Evolutionary conservation across 2,113 vertebrate species (phyloP).

Genomic region (Paraplagusia blochii): DNA sequence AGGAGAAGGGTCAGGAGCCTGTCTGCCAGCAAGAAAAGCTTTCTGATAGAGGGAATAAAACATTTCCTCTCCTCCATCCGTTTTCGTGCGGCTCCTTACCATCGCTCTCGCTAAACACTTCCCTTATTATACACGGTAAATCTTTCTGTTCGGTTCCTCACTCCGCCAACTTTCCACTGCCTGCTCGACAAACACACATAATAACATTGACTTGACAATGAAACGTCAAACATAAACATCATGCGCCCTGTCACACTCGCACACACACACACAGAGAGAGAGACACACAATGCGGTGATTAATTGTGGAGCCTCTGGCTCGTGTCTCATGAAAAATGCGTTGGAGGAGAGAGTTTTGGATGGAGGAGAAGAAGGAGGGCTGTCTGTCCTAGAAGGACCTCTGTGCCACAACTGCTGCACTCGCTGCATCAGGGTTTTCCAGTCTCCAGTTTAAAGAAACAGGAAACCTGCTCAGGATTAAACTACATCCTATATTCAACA

Average conservation of each 20-base stretch:
- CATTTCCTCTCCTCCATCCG: slow-evolving; percentile 34
- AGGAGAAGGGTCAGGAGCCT: slow-evolving; percentile 46
- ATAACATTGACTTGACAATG: slow-evolving; percentile 36
- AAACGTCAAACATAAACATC: slow-evolving; percentile 27
- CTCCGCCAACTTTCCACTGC: slow-evolving; percentile 39
- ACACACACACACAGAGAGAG: slow-evolving; percentile 33
- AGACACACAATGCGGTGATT: slow-evolving; percentile 36
- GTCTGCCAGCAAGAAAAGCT: slow-evolving; percentile 37
- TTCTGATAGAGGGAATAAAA: slow-evolving; percentile 52
- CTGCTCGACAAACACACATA: slow-evolving; percentile 18
- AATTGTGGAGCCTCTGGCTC: slow-evolving; percentile 48
- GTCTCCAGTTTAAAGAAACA: too few species aligned
- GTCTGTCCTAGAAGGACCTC: slow-evolving; percentile 38
- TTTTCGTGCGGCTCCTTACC: slow-evolving; percentile 9
- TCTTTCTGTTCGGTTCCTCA: slow-evolving; percentile 8
- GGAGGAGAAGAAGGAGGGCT: slow-evolving; percentile 23
- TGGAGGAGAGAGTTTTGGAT: slow-evolving; percentile 24
- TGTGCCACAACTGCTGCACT: background rate
- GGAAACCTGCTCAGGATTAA: too few species aligned
- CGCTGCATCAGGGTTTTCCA: background rate
- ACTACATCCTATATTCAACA: too few species aligned
- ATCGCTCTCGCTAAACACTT: slow-evolving; percentile 6
- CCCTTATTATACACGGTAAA: slow-evolving; percentile 24
- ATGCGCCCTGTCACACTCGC: background rate
- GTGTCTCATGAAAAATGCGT: slow-evolving; percentile 22